phyloP scores from a whole-genome alignment of 2,113 vertebrate genomes.

The Recurvirostra avosetta region DNA sequence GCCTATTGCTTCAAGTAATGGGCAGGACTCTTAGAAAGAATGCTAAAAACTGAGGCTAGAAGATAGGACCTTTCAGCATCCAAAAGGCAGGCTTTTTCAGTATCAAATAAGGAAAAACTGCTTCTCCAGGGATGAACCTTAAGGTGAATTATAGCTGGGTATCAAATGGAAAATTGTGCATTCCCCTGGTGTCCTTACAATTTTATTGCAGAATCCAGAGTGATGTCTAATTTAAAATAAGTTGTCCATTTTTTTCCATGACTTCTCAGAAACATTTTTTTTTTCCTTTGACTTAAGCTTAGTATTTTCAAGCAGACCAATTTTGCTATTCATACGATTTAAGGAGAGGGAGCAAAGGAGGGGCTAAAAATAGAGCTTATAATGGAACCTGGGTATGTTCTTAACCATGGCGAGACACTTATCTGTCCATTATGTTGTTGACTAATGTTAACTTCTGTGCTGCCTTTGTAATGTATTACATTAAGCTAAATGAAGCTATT shows the following conservation, averaged over 20 bases:
- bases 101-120: not conserved
- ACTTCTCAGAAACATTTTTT: not conserved
- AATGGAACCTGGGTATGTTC: constrained; percentile 53
- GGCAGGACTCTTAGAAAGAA: not conserved
- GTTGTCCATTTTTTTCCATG: not conserved
- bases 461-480: constrained; percentile 54
- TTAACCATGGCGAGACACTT: constrained; percentile 47
- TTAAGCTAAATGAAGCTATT: constrained; percentile 62
- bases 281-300: not conserved
- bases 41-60: not conserved
- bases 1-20: not conserved
- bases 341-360: constrained; percentile 3
- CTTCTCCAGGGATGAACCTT: not conserved
- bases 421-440: constrained; percentile 60
- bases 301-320: constrained; percentile 6
- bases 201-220: constrained; percentile 16
- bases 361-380: constrained; percentile 41
- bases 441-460: constrained; percentile 57
- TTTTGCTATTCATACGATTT: constrained; percentile 22
- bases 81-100: not conserved
- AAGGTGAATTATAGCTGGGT: not conserved
- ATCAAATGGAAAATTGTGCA: not conserved
- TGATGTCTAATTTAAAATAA: not conserved
- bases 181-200: not conserved
- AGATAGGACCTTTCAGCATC: not conserved